Conservation (phyloP, 2,113 vertebrate genomes). For the Gnathonemus longibarbis region DNA sequence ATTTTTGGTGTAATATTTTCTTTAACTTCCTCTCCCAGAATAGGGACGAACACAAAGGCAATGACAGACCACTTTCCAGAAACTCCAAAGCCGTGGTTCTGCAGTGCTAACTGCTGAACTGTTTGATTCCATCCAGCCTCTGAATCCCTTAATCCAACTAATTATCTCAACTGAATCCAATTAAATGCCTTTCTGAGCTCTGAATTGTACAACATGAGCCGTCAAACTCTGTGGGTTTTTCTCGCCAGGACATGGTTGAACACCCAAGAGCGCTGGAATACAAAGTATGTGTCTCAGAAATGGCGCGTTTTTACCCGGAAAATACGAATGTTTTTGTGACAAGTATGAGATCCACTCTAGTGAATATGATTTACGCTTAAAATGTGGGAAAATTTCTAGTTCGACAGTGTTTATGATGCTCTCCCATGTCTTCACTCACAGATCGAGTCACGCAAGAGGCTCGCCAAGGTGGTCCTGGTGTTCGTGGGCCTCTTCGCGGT, state of each 20-base stretch:
- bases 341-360: neutral
- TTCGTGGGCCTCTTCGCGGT: conserved; percentile 90
- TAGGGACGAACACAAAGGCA: neutral
- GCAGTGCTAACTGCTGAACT: neutral
- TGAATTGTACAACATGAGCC: neutral
- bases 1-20: neutral
- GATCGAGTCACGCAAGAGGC: conserved; percentile 88
- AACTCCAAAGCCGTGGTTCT: neutral
- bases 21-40: neutral
- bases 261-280: neutral
- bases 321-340: neutral
- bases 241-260: neutral
- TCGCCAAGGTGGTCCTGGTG: conserved; percentile 89
- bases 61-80: neutral
- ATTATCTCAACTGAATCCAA: neutral
- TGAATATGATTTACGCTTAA: neutral
- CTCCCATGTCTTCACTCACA: conserved; percentile 39
- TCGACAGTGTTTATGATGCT: neutral
- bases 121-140: neutral
- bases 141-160: neutral
- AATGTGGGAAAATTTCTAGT: neutral
- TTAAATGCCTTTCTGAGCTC: neutral
- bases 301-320: neutral
- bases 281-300: neutral
- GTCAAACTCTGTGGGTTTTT: neutral